phyloP scores from a whole-genome alignment of 2,113 vertebrate genomes.

The Baryphthengus martii region DNA sequence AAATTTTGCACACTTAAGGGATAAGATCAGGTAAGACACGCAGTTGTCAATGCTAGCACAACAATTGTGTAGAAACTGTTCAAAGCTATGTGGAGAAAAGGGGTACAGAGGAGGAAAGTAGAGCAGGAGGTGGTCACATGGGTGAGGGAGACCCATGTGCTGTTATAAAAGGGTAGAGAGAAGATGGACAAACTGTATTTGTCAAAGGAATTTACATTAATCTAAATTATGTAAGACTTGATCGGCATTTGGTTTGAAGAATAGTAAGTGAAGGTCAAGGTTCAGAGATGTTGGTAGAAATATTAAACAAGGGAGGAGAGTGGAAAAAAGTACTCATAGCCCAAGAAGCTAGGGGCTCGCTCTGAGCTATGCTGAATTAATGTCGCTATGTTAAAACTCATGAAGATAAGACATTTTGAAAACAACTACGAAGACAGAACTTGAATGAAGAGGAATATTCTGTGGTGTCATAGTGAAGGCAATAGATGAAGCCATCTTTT shows the following conservation, averaged over 20 bases:
- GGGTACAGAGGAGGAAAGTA: background rate
- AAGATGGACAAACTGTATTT: background rate
- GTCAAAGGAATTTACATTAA: background rate
- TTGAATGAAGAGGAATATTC: background rate
- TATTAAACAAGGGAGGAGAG: background rate
- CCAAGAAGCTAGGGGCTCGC: background rate
- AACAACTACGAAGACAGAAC: background rate
- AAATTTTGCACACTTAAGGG: background rate
- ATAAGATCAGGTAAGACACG: background rate
- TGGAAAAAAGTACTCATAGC: background rate
- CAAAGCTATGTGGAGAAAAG: background rate
- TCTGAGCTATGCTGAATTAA: background rate
- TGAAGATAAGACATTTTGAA: background rate
- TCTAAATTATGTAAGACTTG: background rate
- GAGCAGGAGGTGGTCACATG: background rate
- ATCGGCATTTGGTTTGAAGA: background rate
- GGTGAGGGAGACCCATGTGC: background rate
- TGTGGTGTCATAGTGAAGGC: background rate
- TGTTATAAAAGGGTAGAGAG: background rate
- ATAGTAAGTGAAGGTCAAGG: background rate
- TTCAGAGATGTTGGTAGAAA: background rate
- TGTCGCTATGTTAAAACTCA: background rate
- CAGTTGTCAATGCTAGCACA: background rate
- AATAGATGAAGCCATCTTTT: background rate
- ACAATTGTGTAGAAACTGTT: background rate